Base-by-base conservation (phyloP, 2,113 vertebrate species). In the Callochromis pleurospilus region DNA sequence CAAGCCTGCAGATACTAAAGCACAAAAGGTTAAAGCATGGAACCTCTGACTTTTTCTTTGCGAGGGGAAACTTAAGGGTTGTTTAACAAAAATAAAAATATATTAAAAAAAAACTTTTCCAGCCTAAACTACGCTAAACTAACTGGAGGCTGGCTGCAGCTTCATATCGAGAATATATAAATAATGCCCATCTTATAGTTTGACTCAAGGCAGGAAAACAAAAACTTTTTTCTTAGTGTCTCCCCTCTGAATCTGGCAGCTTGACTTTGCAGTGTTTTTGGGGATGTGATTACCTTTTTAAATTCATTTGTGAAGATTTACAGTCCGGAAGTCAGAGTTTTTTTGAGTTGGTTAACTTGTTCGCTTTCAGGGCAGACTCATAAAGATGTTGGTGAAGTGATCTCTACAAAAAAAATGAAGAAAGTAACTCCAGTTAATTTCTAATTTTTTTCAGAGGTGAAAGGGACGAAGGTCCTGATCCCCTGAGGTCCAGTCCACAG, bases 91-190 rank as follows among this genome's bases (percentile, higher is more conserved):
- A 38, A 3, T n/a, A 65, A 31, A 75, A 47, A 26, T 29, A 47
- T 5, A 17, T 29, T 5, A 0, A 33, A 62, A 17, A 14, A 29
- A 75, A 1, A 0, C 15, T 47, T 45, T 75, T 49, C 24, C 14
- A 49, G 9, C 15, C 0, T 77, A 49, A 19, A 11, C 70, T 77
- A 77, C 11, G 4, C 24, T 75, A 49, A 75, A 47, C 70, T 77
- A 49, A 31, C 26, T 77, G 15, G 14, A 29, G 45, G 26, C 24
- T 49, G 10, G 70, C 42, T 49, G 26, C 9, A 77, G 6, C 3
- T 49, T 31, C 24, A 49, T 19, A 49, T 49, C 10, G 2, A n/a
- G 42, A 77, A 31, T 49, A 13, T 7, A 49, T n/a, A 47, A 8
- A 26, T 29, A 75, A 47, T 47, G 70, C 14, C 6, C 6, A 75